These are phyloP conservation scores for Notarius lentiginosus DNA, from an alignment of 2,113 vertebrate genomes.

Conservation along the genomic window DNA sequence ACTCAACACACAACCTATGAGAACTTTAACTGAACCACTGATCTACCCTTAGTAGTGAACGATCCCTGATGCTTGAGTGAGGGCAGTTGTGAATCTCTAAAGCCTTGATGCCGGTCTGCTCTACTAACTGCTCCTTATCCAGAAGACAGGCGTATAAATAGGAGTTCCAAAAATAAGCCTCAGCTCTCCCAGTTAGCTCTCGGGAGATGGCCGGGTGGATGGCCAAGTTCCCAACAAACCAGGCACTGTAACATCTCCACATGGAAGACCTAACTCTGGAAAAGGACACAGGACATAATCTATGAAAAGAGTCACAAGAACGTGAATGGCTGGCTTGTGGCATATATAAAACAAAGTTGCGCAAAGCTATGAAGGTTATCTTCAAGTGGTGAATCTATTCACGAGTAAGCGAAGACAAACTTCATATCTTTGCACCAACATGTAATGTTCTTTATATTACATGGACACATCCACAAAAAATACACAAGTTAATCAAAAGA, in stretches of 20 bases:
- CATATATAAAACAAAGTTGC: neutral
- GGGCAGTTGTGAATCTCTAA: constrained; percentile 40
- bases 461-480: no score
- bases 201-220: constrained; percentile 64
- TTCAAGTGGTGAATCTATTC: no score
- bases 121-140: constrained; percentile 59
- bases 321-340: neutral
- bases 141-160: constrained; percentile 69
- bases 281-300: constrained; percentile 14
- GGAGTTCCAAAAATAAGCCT: constrained; percentile 71
- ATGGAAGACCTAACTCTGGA: constrained; percentile 27
- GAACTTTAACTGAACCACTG: neutral
- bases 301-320: neutral
- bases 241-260: constrained; percentile 34
- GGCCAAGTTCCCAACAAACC: constrained; percentile 61
- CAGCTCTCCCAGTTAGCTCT: constrained; percentile 68
- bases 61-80: constrained; percentile 12
- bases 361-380: no score
- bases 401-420: no score
- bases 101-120: constrained; percentile 67
- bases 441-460: no score
- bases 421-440: no score
- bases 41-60: constrained; percentile 15
- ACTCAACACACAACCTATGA: neutral
- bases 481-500: no score